Evolutionary conservation across 2,888 invertebrate species (phyloP), one percentile per base, ranked within the genome.

Genomic region (Erynnis tages): DNA sequence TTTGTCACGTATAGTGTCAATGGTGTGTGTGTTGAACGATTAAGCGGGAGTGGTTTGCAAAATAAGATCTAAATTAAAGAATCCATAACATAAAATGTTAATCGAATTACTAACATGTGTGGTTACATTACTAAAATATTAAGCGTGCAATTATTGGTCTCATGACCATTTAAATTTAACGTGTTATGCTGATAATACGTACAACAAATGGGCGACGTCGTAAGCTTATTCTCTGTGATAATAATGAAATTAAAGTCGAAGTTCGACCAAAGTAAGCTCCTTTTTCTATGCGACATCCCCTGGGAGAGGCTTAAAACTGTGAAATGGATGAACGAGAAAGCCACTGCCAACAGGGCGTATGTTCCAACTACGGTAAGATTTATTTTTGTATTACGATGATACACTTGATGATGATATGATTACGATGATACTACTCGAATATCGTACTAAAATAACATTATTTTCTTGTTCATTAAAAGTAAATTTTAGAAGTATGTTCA

Each of bases 251-350:
- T 89, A 74, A 89, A 88, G 82, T 86, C 88, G 69, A 89, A 88
- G 75, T 85, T 84, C 70, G 83, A 83, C 72, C 78, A 87, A 66
- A 88, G 81, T 72, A 85, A 84, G 67, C 70, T 85, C 69, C 80
- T 79, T 79, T 86, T 88, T 60, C 80, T 84, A 63, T 84, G 69
- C 65, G 80, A 87, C 76, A 66, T 86, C 65, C 83, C 86, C 17
- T 84, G 83, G 87, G 79, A 86, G 61, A 87, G 75, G 66, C 69
- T 89, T 11, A 86, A 82, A 63, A 54, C 76, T 38, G 90, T 94
- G 49, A 92, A 93, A 84, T 96, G 96, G 96, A 96, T 94, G 92
- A 96, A 96, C 85, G 91, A 92, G 65, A 92, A 91, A 71, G 95
- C 96, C 41, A 89, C 91, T 53, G 91, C 93, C 23, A 93, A 94